Percentiles rank a stretch among this genome's conserved stretches.
Conservation (phyloP, 2,888 invertebrate genomes). For the Plagodis dolabraria region DNA sequence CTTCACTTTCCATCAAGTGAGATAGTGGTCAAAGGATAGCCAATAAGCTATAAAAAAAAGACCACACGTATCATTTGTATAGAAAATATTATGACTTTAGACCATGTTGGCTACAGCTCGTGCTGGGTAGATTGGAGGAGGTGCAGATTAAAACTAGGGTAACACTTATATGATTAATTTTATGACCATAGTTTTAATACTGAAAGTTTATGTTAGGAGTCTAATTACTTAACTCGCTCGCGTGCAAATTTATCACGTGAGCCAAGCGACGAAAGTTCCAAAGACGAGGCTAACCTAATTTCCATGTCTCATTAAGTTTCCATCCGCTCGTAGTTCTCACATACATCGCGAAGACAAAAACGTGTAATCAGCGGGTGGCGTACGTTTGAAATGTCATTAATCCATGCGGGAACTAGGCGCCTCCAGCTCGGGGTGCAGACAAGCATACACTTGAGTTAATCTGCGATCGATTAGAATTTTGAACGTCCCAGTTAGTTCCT, state of each 20-base stretch:
- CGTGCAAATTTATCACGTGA: constrained; percentile 13
- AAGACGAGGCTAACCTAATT: constrained; percentile 28
- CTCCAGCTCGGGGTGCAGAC: background rate
- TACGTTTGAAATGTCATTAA: constrained; percentile 18
- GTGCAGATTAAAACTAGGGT: too few species aligned
- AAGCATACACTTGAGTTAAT: constrained; percentile 1
- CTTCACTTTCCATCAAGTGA: too few species aligned
- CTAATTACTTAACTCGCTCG: constrained; percentile 9
- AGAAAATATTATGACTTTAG: too few species aligned
- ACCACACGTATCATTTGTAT: too few species aligned
- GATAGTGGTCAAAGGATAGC: too few species aligned
- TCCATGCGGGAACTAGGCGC: constrained; percentile 1
- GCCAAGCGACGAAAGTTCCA: constrained; percentile 2
- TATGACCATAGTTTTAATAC: background rate
- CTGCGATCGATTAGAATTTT: constrained; percentile 5
- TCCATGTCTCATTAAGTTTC: constrained; percentile 33
- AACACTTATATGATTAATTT: too few species aligned
- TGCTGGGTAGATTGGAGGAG: too few species aligned
- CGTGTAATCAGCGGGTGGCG: constrained; percentile 20
- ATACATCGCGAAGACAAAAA: constrained; percentile 29
- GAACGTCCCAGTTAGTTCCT: background rate
- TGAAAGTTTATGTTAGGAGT: constrained; percentile 2
- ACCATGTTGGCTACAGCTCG: too few species aligned
- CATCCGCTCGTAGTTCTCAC: constrained; percentile 25
- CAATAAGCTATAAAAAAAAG: too few species aligned